Percentiles rank a stretch among this genome's conserved stretches.
Evolutionary conservation across 2,888 invertebrate species (phyloP).

Genomic region (Phymatocera aterrima): DNA sequence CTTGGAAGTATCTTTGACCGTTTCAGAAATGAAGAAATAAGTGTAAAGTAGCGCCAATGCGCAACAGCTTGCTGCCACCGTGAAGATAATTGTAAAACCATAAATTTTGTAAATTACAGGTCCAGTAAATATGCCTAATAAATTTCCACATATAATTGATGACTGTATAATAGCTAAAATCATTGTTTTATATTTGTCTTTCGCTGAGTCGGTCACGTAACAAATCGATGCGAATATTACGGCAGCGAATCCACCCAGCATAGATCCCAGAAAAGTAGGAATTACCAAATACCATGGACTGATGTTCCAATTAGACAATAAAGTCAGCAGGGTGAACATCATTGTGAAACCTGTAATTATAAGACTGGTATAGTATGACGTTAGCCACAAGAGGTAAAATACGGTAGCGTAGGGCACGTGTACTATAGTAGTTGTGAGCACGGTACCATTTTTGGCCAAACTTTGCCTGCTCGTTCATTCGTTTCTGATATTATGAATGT

Average conservation of each 20-base stretch:
- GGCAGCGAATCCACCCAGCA: conserved; percentile 62
- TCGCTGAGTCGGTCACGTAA: conserved; percentile 82
- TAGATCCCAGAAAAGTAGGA: conserved; percentile 59
- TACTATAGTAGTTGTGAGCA: too few species aligned
- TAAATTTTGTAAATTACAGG: conserved; percentile 78
- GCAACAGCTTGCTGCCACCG: conserved; percentile 73
- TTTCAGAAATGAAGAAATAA: conserved; percentile 77
- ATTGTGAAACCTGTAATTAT: conserved; percentile 56
- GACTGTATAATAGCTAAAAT: conserved; percentile 76
- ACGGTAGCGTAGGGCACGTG: too few species aligned
- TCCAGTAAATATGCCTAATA: conserved; percentile 79
- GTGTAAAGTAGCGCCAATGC: conserved; percentile 76
- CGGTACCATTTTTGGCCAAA: too few species aligned
- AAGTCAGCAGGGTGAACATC: conserved; percentile 56
- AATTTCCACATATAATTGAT: conserved; percentile 78
- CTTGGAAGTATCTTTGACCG: conserved; percentile 65
- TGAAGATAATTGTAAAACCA: conserved; percentile 77
- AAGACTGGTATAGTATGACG: background rate
- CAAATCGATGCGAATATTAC: conserved; percentile 74
- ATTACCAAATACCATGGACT: conserved; percentile 64
- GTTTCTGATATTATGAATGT: too few species aligned
- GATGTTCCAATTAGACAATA: conserved; percentile 57
- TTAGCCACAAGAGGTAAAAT: background rate
- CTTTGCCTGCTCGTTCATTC: too few species aligned
- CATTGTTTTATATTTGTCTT: conserved; percentile 77